Evolutionary conservation across 1,140 invertebrate species (phyloP).

Genomic region (Trichonephila inaurata): DNA sequence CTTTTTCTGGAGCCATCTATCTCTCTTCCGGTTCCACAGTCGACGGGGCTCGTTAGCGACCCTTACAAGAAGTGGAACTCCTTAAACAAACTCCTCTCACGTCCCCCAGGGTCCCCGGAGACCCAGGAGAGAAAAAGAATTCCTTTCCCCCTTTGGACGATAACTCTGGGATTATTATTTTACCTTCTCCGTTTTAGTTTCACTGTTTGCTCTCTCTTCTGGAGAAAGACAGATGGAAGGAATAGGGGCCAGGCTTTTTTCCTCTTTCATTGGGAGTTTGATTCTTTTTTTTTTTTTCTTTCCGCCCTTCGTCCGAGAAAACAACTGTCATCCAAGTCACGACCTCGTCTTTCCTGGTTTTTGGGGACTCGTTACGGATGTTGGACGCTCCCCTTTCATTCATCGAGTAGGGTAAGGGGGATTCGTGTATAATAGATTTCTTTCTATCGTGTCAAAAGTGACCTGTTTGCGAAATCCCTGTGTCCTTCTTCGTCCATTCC

Average conservation of each 20-base stretch:
- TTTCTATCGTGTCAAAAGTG: background rate
- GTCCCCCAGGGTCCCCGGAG: background rate
- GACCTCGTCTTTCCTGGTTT: background rate
- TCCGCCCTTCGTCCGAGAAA: background rate
- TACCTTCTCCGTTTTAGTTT: slow-evolving; percentile 29
- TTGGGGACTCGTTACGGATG: slow-evolving; percentile 20
- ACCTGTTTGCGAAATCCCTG: background rate
- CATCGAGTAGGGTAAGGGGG: background rate
- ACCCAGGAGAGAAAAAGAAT: background rate
- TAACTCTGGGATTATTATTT: slow-evolving; percentile 44
- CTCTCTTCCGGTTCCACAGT: background rate
- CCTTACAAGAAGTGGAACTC: slow-evolving; percentile 6
- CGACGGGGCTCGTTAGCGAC: background rate
- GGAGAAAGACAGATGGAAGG: background rate
- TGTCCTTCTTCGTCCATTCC: too few relatives aligned
- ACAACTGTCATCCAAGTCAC: slow-evolving; percentile 4
- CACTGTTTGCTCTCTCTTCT: slow-evolving; percentile 15
- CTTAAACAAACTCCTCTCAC: slow-evolving; percentile 22
- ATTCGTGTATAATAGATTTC: background rate
- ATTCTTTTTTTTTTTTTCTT: background rate
- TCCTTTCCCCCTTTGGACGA: background rate
- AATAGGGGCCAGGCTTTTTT: background rate
- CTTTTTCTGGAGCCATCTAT: background rate
- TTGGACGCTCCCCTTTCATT: background rate
- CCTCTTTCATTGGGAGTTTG: background rate